These are phyloP conservation scores for Heliothis subflexa DNA, from an alignment of 1,140 invertebrate species.

Conservation along the genomic window DNA sequence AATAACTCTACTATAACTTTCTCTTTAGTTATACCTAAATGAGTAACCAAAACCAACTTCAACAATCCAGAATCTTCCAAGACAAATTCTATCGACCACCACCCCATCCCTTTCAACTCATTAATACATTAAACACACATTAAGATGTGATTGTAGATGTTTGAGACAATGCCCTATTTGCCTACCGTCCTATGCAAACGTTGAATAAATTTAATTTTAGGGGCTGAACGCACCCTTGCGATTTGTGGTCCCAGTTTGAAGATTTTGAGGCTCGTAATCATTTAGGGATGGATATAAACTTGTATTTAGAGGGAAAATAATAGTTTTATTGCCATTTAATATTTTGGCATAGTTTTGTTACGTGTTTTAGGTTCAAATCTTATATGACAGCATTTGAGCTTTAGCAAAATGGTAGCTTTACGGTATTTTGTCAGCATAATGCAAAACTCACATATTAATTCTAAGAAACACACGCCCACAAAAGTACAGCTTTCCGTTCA, in stretches of 20 bases:
- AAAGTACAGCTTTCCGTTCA: no score
- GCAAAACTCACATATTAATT: no score
- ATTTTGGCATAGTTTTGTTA: no score
- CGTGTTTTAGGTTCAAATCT: no score
- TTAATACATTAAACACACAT: slow-evolving; percentile 77
- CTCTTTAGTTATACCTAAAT: background rate
- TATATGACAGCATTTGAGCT: no score
- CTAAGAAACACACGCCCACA: no score
- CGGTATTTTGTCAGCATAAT: no score
- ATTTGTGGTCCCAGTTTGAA: slow-evolving; percentile 16
- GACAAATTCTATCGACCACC: background rate
- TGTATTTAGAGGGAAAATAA: no score
- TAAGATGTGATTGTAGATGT: slow-evolving; percentile 65
- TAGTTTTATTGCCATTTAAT: no score
- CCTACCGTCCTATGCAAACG: slow-evolving; percentile 66
- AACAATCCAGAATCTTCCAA: background rate
- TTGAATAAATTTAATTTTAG: slow-evolving; percentile 63
- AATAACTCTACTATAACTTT: no score
- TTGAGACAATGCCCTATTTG: slow-evolving; percentile 59
- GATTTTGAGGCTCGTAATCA: slow-evolving; percentile 1
- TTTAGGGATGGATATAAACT: background rate
- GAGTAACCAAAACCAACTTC: background rate
- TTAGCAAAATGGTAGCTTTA: no score
- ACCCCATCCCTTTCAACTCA: slow-evolving; percentile 58
- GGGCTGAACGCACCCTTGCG: slow-evolving; percentile 22